phyloP scores from a whole-genome alignment of 64 coral and sea anemone species.

The Montipora sp. region DNA sequence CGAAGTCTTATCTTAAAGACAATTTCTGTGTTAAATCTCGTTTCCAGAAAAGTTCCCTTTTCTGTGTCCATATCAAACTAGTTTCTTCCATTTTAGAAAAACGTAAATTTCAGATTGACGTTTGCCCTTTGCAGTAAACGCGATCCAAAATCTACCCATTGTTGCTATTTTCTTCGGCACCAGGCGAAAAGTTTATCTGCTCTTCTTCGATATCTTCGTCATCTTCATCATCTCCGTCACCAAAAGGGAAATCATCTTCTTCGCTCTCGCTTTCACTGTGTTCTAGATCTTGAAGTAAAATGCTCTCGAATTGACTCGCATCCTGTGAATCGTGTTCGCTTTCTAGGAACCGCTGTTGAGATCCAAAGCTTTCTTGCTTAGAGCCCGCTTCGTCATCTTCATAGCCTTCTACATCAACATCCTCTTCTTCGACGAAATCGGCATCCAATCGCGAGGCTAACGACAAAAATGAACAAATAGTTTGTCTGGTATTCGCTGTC shows the following conservation, averaged over 20 bases:
- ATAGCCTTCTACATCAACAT: slow-evolving; percentile 79
- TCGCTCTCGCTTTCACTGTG: slow-evolving; percentile 92
- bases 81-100: no score
- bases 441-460: slow-evolving; percentile 36
- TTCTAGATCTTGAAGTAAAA: slow-evolving; percentile 95
- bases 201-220: slow-evolving; percentile 83
- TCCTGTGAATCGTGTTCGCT: slow-evolving; percentile 57
- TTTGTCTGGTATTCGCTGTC: not conserved
- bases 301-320: slow-evolving; percentile 78
- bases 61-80: not conserved
- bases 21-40: not conserved
- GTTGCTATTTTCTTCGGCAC: not conserved
- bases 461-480: not conserved
- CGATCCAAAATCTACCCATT: not conserved
- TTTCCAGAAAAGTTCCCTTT: not conserved
- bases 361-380: slow-evolving; percentile 56
- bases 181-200: slow-evolving; percentile 8
- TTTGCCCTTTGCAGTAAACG: no score
- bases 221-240: slow-evolving; percentile 96
- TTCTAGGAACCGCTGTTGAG: not conserved
- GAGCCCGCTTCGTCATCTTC: slow-evolving; percentile 47
- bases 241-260: slow-evolving; percentile 98
- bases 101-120: no score
- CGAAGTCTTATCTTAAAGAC: not conserved
- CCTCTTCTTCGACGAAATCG: slow-evolving; percentile 73